Percentiles rank a stretch among this genome's conserved stretches.
phyloP scores from a whole-genome alignment of 2,797 vertebrate species.

The Gambusia yucatana region DNA sequence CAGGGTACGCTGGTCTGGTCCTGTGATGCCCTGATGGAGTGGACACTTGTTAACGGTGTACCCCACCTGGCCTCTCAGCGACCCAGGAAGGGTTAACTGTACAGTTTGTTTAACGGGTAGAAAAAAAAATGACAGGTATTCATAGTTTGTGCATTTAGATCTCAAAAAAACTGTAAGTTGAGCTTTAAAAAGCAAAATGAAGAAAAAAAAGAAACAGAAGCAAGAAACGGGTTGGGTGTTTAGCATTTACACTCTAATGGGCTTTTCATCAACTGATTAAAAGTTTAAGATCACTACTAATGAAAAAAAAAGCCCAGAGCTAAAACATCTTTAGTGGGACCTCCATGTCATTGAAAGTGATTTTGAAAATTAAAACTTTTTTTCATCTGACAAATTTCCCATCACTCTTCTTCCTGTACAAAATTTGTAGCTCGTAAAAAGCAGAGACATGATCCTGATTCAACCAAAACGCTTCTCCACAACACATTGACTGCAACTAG shows the following conservation, averaged over 20 bases:
- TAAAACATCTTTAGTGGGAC: neutral
- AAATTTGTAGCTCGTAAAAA: neutral
- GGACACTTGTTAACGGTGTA: neutral
- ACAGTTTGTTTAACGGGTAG: neutral
- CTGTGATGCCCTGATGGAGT: neutral
- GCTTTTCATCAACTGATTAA: neutral
- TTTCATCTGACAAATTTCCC: neutral
- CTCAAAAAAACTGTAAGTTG: neutral
- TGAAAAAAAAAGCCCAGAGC: neutral
- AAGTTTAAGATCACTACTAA: neutral
- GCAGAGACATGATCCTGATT: too few species aligned
- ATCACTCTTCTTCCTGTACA: neutral
- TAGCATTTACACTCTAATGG: neutral
- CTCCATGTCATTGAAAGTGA: neutral
- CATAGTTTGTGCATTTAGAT: neutral
- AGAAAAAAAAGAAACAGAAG: neutral
- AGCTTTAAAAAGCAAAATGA: neutral
- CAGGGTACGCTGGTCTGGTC: neutral
- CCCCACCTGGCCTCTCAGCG: neutral
- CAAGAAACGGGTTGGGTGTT: neutral
- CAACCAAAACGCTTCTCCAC: too few species aligned
- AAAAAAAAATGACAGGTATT: neutral
- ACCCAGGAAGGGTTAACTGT: neutral
- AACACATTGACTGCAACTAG: too few species aligned
- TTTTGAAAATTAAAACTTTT: neutral